Evolutionary conservation across 2,797 vertebrate species (phyloP).

Genomic region (Ptychadena robeensis): DNA sequence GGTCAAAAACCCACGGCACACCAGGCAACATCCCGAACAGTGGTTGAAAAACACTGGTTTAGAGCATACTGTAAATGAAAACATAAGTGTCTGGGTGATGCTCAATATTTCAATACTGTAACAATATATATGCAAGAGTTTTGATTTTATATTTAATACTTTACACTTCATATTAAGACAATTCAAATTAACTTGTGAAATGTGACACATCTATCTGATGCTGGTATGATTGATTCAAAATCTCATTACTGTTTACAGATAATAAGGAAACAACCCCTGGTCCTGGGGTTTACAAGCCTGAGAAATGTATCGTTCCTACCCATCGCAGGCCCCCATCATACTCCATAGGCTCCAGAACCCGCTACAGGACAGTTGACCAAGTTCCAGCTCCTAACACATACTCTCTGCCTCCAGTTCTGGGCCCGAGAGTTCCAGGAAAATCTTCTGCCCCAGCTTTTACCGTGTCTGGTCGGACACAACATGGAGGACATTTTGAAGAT

Average conservation of each 20-base stretch:
- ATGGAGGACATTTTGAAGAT: slow-evolving; percentile 75
- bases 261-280: slow-evolving; percentile 78
- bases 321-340: slow-evolving; percentile 81
- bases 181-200: too few species aligned
- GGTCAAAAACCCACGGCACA: too few species aligned
- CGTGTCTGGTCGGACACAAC: slow-evolving; percentile 70
- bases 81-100: too few species aligned
- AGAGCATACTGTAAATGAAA: too few species aligned
- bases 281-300: slow-evolving; percentile 86
- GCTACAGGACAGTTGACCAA: slow-evolving; percentile 74
- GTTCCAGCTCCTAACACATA: slow-evolving; percentile 87
- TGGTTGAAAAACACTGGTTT: too few species aligned
- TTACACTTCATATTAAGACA: too few species aligned
- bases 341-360: slow-evolving; percentile 80
- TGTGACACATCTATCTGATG: neutral
- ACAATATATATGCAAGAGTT: too few species aligned
- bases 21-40: too few species aligned
- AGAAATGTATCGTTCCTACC: slow-evolving; percentile 77
- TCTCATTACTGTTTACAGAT: slow-evolving; percentile 49
- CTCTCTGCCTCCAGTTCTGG: slow-evolving; percentile 81
- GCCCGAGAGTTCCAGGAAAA: slow-evolving; percentile 77
- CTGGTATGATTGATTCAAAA: neutral
- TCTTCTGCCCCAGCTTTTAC: slow-evolving; percentile 82
- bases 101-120: too few species aligned
- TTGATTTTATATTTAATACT: too few species aligned